These are phyloP conservation scores for Monochamus alternatus DNA, from an alignment of 2,888 invertebrate genomes.

Conservation along the genomic window DNA sequence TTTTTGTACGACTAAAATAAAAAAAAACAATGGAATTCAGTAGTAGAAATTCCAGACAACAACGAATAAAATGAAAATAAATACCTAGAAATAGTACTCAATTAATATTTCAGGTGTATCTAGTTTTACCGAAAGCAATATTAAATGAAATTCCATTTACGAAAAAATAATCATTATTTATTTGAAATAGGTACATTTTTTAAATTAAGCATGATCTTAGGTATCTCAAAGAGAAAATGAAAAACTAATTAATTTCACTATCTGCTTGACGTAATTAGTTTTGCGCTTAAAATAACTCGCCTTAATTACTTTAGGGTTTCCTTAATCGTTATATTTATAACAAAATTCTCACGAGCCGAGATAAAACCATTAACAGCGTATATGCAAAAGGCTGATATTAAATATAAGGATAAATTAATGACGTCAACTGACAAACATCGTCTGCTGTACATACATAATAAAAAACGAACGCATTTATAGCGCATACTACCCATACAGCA, in stretches of 20 bases:
- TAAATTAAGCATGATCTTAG: too few species aligned
- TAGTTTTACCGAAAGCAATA: too few species aligned
- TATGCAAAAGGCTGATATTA: constrained; percentile 14
- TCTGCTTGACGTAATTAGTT: background rate
- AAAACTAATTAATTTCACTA: background rate
- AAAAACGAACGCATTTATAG: constrained; percentile 27
- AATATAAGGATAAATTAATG: constrained; percentile 26
- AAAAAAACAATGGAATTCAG: too few species aligned
- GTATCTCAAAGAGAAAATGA: too few species aligned
- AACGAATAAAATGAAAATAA: too few species aligned
- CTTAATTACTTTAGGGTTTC: constrained; percentile 21
- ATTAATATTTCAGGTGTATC: too few species aligned
- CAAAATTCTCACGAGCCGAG: constrained; percentile 14
- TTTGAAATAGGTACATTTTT: too few species aligned
- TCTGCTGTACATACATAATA: constrained; percentile 32
- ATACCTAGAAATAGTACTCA: too few species aligned
- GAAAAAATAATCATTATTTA: too few species aligned
- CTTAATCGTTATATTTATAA: constrained; percentile 1
- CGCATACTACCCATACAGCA: constrained; percentile 14
- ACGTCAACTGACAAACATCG: constrained; percentile 28
- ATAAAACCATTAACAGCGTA: constrained; percentile 22
- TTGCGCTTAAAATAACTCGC: constrained; percentile 1
- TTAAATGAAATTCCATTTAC: too few species aligned
- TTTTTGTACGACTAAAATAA: too few species aligned
- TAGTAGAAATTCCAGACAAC: too few species aligned